Conservation (phyloP, 2,888 invertebrate genomes). For the Diogma glabrata region DNA sequence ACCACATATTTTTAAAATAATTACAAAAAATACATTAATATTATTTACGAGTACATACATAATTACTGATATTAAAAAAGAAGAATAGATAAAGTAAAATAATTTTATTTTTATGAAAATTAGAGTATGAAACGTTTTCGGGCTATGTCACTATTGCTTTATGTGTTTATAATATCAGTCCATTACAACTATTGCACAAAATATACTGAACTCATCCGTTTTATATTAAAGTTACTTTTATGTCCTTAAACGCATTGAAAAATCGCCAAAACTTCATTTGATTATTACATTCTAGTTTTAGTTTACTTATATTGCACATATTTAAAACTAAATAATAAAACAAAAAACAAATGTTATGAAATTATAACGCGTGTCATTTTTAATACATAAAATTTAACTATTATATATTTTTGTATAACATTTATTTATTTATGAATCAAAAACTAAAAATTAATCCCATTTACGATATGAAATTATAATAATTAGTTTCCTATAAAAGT, state of each 20-base stretch:
- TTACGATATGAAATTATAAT: slow-evolving; percentile 8
- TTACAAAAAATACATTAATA: background rate
- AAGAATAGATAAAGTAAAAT: no score
- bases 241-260: slow-evolving; percentile 3
- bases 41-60: background rate
- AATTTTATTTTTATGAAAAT: background rate
- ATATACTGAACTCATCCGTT: no score
- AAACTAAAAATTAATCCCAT: no score
- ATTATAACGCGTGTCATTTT: no score
- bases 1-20: no score
- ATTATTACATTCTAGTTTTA: background rate
- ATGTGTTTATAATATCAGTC: slow-evolving; percentile 6
- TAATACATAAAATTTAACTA: background rate
- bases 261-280: slow-evolving; percentile 7
- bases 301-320: background rate
- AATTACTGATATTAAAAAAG: no score
- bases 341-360: no score
- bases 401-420: background rate
- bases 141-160: slow-evolving; percentile 9
- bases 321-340: slow-evolving; percentile 1
- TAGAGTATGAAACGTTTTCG: slow-evolving; percentile 8
- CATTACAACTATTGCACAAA: slow-evolving; percentile 6
- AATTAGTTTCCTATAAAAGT: background rate
- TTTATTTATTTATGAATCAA: no score
- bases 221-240: background rate